These are phyloP conservation scores for Drosophila colorata DNA, from an alignment of 2,888 invertebrate species.

Conservation along the genomic window DNA sequence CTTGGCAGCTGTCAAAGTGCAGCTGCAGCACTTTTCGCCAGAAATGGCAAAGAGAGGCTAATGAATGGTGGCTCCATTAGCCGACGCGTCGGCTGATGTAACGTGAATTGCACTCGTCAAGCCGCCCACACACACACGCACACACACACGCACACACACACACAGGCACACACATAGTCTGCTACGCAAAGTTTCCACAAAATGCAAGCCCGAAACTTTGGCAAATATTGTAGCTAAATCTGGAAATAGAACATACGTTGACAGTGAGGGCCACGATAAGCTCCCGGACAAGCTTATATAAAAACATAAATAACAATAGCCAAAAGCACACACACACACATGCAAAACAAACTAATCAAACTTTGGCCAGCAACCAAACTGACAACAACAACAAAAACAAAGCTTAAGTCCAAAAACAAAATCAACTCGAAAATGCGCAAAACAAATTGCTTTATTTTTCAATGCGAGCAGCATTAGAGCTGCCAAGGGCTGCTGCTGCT, in stretches of 20 bases:
- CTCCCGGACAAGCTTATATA: conserved; percentile 39
- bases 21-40: conserved; percentile 1
- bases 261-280: conserved; percentile 48
- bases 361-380: conserved; percentile 50
- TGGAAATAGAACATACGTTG: conserved; percentile 30
- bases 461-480: conserved; percentile 27
- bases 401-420: conserved; percentile 6
- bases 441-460: conserved; percentile 78
- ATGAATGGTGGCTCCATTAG: conserved; percentile 41
- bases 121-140: background rate
- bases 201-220: conserved; percentile 22
- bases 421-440: conserved; percentile 54
- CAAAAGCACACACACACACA: conserved; percentile 32
- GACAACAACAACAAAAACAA: conserved; percentile 23
- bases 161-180: background rate
- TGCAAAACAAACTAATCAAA: conserved; percentile 75
- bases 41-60: conserved; percentile 20
- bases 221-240: conserved; percentile 40
- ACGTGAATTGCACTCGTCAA: conserved; percentile 17
- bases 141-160: too few species aligned
- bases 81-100: conserved; percentile 6
- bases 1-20: conserved; percentile 8
- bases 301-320: conserved; percentile 75
- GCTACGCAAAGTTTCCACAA: conserved; percentile 26
- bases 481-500: conserved; percentile 19